A percentile compares a stretch with the other conserved stretches of the same genome.
Evolutionary conservation across 2,888 invertebrate genomes (phyloP).

Genomic region (Sesamia inferens): DNA sequence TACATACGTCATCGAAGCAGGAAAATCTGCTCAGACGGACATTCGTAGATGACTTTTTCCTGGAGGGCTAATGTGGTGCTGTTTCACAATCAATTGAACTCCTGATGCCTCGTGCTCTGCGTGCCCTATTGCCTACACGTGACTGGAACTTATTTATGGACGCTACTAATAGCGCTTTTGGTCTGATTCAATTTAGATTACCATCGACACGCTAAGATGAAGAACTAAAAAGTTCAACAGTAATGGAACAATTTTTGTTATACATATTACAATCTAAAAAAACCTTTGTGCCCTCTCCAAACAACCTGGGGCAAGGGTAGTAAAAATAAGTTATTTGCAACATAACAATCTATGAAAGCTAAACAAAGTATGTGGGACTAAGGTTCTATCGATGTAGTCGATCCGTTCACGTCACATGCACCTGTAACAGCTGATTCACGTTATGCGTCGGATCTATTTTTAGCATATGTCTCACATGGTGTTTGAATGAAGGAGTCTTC

Average conservation of each 20-base stretch:
- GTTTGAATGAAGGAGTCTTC: conserved; percentile 67
- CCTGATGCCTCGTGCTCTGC: neutral
- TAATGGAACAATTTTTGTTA: neutral
- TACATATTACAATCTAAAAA: neutral
- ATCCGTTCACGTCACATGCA: conserved; percentile 69
- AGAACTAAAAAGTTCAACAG: neutral
- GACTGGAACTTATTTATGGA: neutral
- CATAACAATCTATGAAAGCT: neutral
- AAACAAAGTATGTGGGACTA: conserved; percentile 14
- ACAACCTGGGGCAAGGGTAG: too few relatives aligned
- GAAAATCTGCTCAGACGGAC: neutral
- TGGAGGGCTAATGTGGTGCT: neutral
- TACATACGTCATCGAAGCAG: neutral
- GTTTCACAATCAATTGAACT: neutral
- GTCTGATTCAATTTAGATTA: neutral
- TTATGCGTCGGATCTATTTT: conserved; percentile 79
- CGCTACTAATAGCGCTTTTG: neutral
- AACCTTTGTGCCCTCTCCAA: neutral
- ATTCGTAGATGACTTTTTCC: neutral
- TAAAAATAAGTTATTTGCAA: neutral
- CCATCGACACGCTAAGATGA: neutral
- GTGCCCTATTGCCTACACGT: neutral
- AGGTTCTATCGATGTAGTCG: conserved; percentile 40
- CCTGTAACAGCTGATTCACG: conserved; percentile 81
- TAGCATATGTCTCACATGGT: conserved; percentile 74